A percentile compares a stretch with the other conserved stretches of the same genome.
Evolutionary conservation across 2,113 vertebrate species (phyloP).

Genomic region (Ptilorrhoa leucosticta): DNA sequence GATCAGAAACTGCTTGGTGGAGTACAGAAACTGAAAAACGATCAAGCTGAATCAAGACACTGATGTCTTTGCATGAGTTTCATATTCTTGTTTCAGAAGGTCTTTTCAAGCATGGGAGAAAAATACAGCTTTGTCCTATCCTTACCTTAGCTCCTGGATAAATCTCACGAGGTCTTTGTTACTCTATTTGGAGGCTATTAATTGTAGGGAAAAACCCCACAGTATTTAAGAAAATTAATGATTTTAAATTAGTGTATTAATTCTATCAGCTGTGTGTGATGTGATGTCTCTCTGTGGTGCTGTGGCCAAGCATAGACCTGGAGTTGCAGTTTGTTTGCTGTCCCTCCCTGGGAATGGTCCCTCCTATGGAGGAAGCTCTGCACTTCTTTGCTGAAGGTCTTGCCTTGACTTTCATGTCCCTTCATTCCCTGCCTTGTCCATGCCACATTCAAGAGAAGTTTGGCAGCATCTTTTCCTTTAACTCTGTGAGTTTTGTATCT

Average conservation of each 20-base stretch:
- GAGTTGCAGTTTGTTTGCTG: background rate
- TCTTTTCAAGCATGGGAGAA: background rate
- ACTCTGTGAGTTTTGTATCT: background rate
- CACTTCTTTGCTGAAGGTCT: background rate
- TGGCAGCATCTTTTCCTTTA: background rate
- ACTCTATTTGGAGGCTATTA: background rate
- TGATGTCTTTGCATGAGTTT: background rate
- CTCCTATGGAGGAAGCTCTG: background rate
- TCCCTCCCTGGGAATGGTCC: background rate
- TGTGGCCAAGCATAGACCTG: background rate
- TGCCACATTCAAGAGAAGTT: background rate
- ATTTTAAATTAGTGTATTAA: background rate
- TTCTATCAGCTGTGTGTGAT: background rate
- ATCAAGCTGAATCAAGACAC: background rate
- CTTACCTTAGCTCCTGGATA: background rate
- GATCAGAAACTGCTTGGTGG: background rate
- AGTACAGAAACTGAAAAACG: background rate
- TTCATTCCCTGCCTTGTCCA: background rate
- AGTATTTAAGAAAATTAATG: background rate
- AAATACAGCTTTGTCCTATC: background rate
- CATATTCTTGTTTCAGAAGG: background rate
- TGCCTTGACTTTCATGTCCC: background rate
- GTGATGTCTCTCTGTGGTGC: background rate
- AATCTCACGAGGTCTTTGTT: background rate
- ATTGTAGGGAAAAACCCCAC: background rate